phyloP scores from a whole-genome alignment of 2,797 vertebrate species.

The Phoebastria nigripes region DNA sequence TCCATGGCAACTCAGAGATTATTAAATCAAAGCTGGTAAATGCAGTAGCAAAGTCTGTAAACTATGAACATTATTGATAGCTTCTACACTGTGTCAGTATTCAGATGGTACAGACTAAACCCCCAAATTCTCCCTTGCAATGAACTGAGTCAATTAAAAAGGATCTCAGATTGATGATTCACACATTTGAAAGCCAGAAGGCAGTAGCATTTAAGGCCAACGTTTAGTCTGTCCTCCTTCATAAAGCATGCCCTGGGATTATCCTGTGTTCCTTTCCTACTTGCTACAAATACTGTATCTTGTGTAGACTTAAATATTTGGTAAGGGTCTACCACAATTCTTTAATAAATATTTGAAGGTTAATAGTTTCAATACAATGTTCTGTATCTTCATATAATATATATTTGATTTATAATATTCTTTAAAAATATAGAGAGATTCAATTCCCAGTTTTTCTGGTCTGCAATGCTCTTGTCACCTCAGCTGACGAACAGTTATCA shows the following conservation, averaged over 20 bases:
- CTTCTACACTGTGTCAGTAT: background rate
- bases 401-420: background rate
- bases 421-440: background rate
- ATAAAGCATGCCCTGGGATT: background rate
- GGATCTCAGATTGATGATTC: background rate
- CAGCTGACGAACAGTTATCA: background rate
- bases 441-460: background rate
- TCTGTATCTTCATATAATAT: background rate
- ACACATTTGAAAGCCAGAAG: background rate
- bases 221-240: background rate
- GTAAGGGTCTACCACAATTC: background rate
- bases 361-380: background rate
- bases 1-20: background rate
- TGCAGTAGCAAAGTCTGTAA: background rate
- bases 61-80: background rate
- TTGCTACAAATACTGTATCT: background rate
- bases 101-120: background rate
- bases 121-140: background rate
- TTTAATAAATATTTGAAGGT: background rate
- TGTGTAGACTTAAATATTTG: background rate
- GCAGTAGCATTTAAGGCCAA: background rate
- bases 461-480: background rate
- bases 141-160: background rate
- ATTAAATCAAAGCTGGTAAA: background rate
- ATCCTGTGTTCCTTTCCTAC: rapidly evolving